These are phyloP conservation scores for Cheumatopsyche charites DNA, from an alignment of 1,140 invertebrate genomes.

Conservation along the genomic window DNA sequence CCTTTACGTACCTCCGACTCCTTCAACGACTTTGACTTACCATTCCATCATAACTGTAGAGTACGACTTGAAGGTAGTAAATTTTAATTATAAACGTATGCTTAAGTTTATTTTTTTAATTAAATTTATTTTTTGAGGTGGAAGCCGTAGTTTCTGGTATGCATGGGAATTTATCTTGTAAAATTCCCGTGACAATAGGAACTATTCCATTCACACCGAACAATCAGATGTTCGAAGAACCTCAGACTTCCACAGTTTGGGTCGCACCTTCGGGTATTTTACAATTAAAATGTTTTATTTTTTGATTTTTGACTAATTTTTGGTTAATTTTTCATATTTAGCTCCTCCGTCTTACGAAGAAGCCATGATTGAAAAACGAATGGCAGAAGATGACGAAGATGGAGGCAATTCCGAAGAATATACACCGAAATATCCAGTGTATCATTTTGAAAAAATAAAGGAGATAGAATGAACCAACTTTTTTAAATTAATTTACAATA, in stretches of 20 bases:
- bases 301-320: too few species aligned
- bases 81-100: too few species aligned
- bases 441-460: neutral
- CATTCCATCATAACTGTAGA: constrained; percentile 1
- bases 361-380: constrained; percentile 11
- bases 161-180: neutral
- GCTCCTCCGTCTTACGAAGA: constrained; percentile 30
- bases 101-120: neutral
- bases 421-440: constrained; percentile 19
- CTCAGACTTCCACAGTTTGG: neutral
- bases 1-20: neutral
- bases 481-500: too few species aligned
- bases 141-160: neutral
- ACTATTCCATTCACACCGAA: constrained; percentile 14
- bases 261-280: constrained; percentile 22
- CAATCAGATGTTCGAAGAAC: neutral
- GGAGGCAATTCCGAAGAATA: neutral
- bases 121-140: neutral
- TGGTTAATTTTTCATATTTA: constrained; percentile 13
- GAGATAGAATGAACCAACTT: too few species aligned
- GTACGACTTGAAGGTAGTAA: constrained; percentile 9
- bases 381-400: constrained; percentile 19
- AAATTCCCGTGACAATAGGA: constrained; percentile 20
- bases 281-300: too few species aligned
- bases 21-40: neutral